Conservation (phyloP, 2,797 vertebrate species). For the Erpetoichthys calabaricus region DNA sequence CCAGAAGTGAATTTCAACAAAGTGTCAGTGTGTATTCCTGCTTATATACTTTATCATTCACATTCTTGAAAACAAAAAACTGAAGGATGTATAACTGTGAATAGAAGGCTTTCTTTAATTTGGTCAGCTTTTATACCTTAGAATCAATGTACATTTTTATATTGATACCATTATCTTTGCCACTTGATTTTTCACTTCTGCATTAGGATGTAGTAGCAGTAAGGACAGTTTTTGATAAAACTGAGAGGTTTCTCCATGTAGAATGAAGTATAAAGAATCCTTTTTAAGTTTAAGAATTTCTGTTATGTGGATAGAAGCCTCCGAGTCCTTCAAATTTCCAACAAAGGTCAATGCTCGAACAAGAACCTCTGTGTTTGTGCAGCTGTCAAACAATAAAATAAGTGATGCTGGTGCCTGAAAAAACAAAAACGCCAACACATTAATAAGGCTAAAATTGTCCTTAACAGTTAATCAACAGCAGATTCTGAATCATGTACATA, state of each 20-base stretch:
- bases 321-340: constrained; percentile 67
- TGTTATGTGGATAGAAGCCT: constrained; percentile 33
- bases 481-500: no score
- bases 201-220: constrained; percentile 62
- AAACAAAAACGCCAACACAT: neutral
- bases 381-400: constrained; percentile 58
- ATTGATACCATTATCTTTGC: constrained; percentile 45
- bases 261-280: constrained; percentile 61
- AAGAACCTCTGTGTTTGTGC: constrained; percentile 57
- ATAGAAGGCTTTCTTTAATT: no score
- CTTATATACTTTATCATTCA: no score
- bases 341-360: constrained; percentile 63
- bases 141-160: no score
- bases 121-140: no score
- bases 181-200: constrained; percentile 68
- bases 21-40: no score
- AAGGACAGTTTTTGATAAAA: constrained; percentile 58
- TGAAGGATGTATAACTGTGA: no score
- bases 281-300: constrained; percentile 39
- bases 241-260: constrained; percentile 58
- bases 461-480: no score
- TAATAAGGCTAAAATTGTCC: no score
- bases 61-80: no score
- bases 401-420: constrained; percentile 69
- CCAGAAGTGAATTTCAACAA: no score